Percentiles rank a stretch among this genome's conserved stretches.
phyloP scores from a whole-genome alignment of 2,113 vertebrate genomes.

The Myxocyprinus asiaticus region DNA sequence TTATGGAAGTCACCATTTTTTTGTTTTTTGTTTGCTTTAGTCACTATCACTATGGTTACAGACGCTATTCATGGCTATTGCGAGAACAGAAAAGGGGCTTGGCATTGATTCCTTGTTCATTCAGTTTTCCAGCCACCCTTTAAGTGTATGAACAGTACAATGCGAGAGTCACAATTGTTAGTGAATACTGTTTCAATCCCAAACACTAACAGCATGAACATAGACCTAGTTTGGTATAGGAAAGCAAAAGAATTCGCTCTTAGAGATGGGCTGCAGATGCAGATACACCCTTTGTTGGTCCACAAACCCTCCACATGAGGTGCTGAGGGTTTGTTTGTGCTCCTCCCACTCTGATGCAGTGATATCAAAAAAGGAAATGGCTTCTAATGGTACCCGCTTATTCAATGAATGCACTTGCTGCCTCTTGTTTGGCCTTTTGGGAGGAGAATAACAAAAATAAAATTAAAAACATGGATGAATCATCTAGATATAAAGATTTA shows the following conservation, averaged over 20 bases:
- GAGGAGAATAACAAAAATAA: constrained; percentile 48
- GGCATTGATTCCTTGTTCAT: too few relatives aligned
- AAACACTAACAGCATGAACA: too few relatives aligned
- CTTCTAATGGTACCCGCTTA: constrained; percentile 70
- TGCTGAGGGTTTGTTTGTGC: not conserved
- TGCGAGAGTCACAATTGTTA: too few relatives aligned
- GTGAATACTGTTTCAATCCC: too few relatives aligned
- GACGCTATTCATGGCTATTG: too few relatives aligned
- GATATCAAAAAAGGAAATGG: constrained; percentile 60
- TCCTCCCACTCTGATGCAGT: constrained; percentile 56
- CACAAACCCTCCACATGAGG: constrained; percentile 11
- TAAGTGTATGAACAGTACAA: too few relatives aligned
- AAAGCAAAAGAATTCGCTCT: not conserved
- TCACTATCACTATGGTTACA: too few relatives aligned
- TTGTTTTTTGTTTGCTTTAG: too few relatives aligned
- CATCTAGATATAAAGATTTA: constrained; percentile 16
- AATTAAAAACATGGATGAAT: constrained; percentile 38
- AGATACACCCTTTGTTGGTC: not conserved
- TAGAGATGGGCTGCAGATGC: not conserved
- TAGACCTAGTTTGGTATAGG: too few relatives aligned
- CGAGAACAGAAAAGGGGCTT: too few relatives aligned
- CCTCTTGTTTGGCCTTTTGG: constrained; percentile 60
- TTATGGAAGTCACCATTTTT: too few relatives aligned
- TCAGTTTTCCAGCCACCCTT: too few relatives aligned
- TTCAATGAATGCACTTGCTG: constrained; percentile 65